Evolutionary conservation across 2,113 vertebrate genomes (phyloP).

Genomic region (Passer domesticus): DNA sequence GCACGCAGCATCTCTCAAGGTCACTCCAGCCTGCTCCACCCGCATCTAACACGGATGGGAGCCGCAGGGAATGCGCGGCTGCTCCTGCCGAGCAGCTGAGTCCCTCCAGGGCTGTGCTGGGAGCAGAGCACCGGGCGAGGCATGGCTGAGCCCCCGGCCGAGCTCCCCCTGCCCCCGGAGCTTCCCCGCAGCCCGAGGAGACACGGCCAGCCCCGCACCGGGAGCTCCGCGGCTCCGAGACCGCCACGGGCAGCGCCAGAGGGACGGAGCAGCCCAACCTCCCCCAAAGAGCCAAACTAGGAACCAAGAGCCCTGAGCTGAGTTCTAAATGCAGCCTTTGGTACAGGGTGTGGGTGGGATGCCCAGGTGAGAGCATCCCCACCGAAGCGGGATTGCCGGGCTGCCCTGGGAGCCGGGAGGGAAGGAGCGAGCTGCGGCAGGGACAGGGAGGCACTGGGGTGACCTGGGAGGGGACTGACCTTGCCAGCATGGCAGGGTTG

Average conservation of each 20-base stretch:
- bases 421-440: not conserved
- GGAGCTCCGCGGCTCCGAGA: not conserved
- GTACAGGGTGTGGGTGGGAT: not conserved
- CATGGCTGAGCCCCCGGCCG: not conserved
- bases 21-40: not conserved
- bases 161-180: not conserved
- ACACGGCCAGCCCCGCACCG: not conserved
- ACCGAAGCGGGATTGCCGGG: rapidly evolving
- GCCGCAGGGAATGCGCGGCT: rapidly evolving
- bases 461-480: not conserved
- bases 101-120: not conserved
- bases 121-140: rapidly evolving
- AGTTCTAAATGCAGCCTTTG: not conserved
- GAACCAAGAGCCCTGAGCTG: rapidly evolving
- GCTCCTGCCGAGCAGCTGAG: not conserved
- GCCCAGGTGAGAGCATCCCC: not conserved
- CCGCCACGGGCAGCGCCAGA: not conserved
- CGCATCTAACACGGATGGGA: not conserved
- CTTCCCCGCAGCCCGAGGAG: too few species aligned
- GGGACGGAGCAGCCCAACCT: not conserved
- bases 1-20: not conserved
- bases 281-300: rapidly evolving
- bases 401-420: not conserved
- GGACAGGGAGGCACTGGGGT: rapidly evolving
- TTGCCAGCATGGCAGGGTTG: rapidly evolving